Evolutionary conservation across 2,797 vertebrate genomes (phyloP).

Genomic region (Corythornis leucogaster): DNA sequence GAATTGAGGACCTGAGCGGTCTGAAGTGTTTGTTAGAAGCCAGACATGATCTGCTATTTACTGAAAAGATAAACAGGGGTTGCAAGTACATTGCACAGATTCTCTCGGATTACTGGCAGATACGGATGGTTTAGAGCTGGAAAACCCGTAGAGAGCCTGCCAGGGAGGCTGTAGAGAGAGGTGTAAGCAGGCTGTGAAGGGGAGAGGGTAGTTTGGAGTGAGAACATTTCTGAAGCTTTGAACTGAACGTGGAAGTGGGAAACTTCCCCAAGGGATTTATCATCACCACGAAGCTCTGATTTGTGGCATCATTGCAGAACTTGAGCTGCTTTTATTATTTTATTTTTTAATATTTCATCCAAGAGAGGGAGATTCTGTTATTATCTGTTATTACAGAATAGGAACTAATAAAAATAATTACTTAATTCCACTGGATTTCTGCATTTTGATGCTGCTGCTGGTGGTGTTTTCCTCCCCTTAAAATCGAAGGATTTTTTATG

Average conservation of each 20-base stretch:
- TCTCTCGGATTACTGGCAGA: background rate
- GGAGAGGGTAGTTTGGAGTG: background rate
- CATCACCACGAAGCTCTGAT: fast-evolving
- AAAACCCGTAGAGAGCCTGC: background rate
- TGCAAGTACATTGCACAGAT: background rate
- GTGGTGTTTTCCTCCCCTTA: background rate
- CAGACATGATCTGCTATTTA: background rate
- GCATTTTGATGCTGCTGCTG: background rate
- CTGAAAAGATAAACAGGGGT: background rate
- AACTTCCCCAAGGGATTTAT: background rate
- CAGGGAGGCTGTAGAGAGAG: background rate
- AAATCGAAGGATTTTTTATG: background rate
- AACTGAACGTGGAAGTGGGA: background rate
- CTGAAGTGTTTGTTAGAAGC: background rate
- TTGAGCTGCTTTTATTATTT: background rate
- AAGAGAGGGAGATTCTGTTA: background rate
- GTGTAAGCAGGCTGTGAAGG: background rate
- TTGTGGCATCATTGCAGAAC: background rate
- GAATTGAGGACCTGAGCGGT: background rate
- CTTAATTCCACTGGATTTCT: background rate
- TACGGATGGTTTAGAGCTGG: background rate
- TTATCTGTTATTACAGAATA: background rate
- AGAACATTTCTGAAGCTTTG: background rate
- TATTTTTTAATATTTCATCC: background rate
- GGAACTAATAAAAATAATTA: background rate